Evolutionary conservation across 2,888 invertebrate species (phyloP).

Genomic region (Cerceris rybyensis): DNA sequence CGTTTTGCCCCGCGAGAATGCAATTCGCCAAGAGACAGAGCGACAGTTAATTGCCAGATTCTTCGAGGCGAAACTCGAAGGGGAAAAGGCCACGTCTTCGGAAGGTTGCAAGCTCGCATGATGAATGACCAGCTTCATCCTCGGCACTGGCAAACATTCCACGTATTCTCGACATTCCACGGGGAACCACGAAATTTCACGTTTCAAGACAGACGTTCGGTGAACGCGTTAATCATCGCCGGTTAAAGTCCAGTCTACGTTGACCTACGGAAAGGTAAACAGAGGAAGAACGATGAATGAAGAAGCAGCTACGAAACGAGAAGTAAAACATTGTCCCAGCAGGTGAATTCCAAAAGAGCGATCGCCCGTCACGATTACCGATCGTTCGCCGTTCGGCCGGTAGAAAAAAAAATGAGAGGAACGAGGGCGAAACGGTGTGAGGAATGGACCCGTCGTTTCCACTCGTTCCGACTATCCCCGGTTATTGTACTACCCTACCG

Average conservation of each 20-base stretch:
- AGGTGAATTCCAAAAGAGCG: conserved; percentile 62
- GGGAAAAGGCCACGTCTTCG: background rate
- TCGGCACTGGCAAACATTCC: conserved; percentile 50
- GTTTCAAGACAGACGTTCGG: conserved; percentile 41
- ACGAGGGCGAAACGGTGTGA: conserved; percentile 42
- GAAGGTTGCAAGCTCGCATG: conserved; percentile 26
- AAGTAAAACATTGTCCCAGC: conserved; percentile 58
- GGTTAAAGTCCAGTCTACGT: background rate
- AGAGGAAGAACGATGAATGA: conserved; percentile 20
- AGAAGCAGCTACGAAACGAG: conserved; percentile 10
- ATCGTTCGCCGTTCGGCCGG: conserved; percentile 53
- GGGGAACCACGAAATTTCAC: conserved; percentile 61
- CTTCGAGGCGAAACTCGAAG: conserved; percentile 25
- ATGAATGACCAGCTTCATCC: conserved; percentile 54
- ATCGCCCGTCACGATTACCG: conserved; percentile 68
- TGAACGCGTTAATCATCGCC: conserved; percentile 63
- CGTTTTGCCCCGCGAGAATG: conserved; percentile 5
- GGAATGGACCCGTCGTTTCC: conserved; percentile 63
- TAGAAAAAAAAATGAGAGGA: conserved; percentile 55
- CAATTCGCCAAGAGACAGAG: conserved; percentile 14
- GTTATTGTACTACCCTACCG: conserved; percentile 34
- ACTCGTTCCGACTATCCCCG: conserved; percentile 35
- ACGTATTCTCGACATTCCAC: conserved; percentile 49
- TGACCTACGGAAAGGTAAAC: conserved; percentile 3
- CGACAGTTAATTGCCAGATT: conserved; percentile 53